These are phyloP conservation scores for Coregonus ussuriensis DNA, from an alignment of 2,797 vertebrate species.

Conservation along the genomic window DNA sequence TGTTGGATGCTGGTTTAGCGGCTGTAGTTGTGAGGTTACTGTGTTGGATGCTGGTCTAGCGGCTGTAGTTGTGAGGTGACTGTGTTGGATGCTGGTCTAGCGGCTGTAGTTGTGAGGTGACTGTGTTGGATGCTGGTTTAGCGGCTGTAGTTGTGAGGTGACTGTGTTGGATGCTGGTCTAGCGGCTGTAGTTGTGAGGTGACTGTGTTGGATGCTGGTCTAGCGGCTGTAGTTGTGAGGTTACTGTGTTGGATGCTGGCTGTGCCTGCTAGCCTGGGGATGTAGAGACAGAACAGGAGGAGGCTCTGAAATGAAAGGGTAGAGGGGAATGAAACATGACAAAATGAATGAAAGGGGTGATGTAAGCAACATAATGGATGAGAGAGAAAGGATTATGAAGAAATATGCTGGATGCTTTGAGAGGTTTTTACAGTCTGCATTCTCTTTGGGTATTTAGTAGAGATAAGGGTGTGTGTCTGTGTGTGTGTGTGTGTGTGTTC, in stretches of 20 bases:
- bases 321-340: slow-evolving; percentile 7
- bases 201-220: too few species aligned
- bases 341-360: slow-evolving; percentile 20
- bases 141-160: background rate
- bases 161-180: too few species aligned
- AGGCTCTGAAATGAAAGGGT: slow-evolving; percentile 5
- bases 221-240: background rate
- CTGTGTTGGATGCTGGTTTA: too few species aligned
- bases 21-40: background rate
- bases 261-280: background rate
- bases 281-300: background rate
- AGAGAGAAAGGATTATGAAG: slow-evolving; percentile 39
- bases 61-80: background rate
- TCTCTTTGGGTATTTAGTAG: slow-evolving; percentile 17
- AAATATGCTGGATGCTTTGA: slow-evolving; percentile 35
- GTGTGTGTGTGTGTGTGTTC: background rate
- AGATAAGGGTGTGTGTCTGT: background rate
- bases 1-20: too few species aligned
- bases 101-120: background rate
- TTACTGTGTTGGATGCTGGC: background rate
- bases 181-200: background rate
- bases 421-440: slow-evolving; percentile 19
- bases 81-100: too few species aligned
- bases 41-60: too few species aligned
- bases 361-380: slow-evolving; percentile 39